phyloP scores from a whole-genome alignment of 2,888 invertebrate species.

The Latrodectus elegans region DNA sequence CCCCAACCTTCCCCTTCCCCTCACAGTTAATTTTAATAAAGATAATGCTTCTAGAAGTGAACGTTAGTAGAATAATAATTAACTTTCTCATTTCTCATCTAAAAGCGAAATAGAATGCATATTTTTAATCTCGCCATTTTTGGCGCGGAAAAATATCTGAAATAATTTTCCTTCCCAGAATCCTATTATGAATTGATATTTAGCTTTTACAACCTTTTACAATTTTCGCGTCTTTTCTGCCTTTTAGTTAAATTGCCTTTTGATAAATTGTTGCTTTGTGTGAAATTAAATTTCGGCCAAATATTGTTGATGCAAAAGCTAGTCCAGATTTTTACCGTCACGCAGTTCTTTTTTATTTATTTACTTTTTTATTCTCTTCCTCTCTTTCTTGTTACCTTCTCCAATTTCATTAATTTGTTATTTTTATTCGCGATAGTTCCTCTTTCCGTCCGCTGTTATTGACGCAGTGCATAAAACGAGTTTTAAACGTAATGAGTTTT shows the following conservation, averaged over 20 bases:
- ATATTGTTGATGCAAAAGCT: slow-evolving; percentile 60
- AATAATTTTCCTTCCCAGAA: slow-evolving; percentile 40
- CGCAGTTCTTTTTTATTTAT: slow-evolving; percentile 17
- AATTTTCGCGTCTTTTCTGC: slow-evolving; percentile 39
- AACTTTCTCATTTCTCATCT: slow-evolving; percentile 33
- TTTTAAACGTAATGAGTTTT: slow-evolving; percentile 67
- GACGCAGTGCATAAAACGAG: slow-evolving; percentile 61
- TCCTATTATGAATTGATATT: slow-evolving; percentile 65
- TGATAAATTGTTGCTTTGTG: slow-evolving; percentile 62
- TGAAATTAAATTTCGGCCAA: slow-evolving; percentile 55
- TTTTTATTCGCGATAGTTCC: slow-evolving; percentile 43
- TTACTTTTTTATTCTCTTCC: slow-evolving; percentile 18
- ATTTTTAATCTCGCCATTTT: slow-evolving; percentile 9
- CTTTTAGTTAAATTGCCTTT: slow-evolving; percentile 64
- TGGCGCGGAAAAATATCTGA: slow-evolving; percentile 30
- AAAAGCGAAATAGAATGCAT: slow-evolving; percentile 10
- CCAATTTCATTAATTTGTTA: slow-evolving; percentile 55
- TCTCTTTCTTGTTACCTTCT: slow-evolving; percentile 17
- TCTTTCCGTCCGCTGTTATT: slow-evolving; percentile 43
- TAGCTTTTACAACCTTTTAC: slow-evolving; percentile 50
- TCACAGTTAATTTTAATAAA: slow-evolving; percentile 59
- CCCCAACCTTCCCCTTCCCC: neutral
- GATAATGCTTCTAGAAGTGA: slow-evolving; percentile 45
- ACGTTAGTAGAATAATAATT: slow-evolving; percentile 43
- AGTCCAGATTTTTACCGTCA: slow-evolving; percentile 32